A percentile compares a stretch with the other conserved stretches of the same genome.
Evolutionary conservation across 2,888 invertebrate species (phyloP).

Genomic region (Empis stercorea): DNA sequence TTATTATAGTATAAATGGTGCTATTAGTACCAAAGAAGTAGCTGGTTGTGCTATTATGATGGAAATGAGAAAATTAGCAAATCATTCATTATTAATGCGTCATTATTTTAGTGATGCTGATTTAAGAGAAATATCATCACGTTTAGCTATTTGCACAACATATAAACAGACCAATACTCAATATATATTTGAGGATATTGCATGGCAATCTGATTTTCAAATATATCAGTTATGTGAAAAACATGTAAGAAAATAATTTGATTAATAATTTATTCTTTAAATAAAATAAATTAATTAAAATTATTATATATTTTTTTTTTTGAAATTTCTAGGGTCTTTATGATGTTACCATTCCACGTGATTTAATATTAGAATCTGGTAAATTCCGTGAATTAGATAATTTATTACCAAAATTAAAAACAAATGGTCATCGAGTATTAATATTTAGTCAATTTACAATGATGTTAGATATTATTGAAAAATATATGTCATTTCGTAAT

Average conservation of each 20-base stretch:
- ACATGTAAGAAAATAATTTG: constrained; percentile 41
- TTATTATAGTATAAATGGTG: constrained; percentile 49
- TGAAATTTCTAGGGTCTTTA: constrained; percentile 48
- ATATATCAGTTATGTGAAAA: constrained; percentile 63
- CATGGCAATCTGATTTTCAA: constrained; percentile 84
- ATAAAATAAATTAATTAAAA: too few relatives aligned
- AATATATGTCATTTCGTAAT: constrained; percentile 62
- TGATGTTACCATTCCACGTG: constrained; percentile 49
- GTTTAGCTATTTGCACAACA: constrained; percentile 49
- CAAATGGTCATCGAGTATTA: constrained; percentile 66
- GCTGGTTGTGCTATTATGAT: constrained; percentile 75
- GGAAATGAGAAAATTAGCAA: constrained; percentile 85
- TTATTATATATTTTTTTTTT: too few relatives aligned
- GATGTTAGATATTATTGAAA: constrained; percentile 85
- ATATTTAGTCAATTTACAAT: constrained; percentile 96
- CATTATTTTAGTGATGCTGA: constrained; percentile 52
- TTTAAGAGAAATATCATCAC: constrained; percentile 52
- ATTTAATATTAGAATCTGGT: constrained; percentile 67
- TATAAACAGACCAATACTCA: constrained; percentile 67
- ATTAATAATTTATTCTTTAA: too few relatives aligned
- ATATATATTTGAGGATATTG: constrained; percentile 76
- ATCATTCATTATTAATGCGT: constrained; percentile 83
- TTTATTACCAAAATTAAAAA: constrained; percentile 59
- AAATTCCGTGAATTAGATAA: constrained; percentile 73
- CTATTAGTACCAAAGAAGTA: constrained; percentile 44